Conservation (phyloP, 2,888 invertebrate species). For the Lomographa bimaculata region DNA sequence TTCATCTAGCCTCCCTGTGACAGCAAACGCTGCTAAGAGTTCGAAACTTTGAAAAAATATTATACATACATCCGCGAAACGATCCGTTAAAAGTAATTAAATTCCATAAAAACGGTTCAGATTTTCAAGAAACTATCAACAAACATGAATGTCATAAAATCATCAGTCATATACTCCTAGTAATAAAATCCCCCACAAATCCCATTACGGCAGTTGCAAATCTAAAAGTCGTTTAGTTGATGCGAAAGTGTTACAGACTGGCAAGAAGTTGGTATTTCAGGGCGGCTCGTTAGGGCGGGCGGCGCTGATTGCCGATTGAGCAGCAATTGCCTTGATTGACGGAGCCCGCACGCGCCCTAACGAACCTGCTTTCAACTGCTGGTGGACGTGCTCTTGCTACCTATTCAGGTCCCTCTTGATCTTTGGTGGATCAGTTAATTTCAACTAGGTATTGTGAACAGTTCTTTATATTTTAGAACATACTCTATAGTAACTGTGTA, state of each 20-base stretch:
- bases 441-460: slow-evolving; percentile 18
- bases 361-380: slow-evolving; percentile 77
- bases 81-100: too few relatives aligned
- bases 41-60: too few relatives aligned
- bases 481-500: too few relatives aligned
- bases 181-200: slow-evolving; percentile 18
- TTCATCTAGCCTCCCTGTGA: too few relatives aligned
- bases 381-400: slow-evolving; percentile 58
- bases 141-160: neutral
- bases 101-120: too few relatives aligned
- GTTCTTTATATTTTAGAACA: too few relatives aligned
- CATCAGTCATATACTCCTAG: slow-evolving; percentile 5
- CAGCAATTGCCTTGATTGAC: slow-evolving; percentile 84
- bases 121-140: too few relatives aligned
- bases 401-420: slow-evolving; percentile 18
- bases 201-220: slow-evolving; percentile 39
- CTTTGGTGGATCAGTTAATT: slow-evolving; percentile 20
- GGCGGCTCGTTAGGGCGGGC: slow-evolving; percentile 65
- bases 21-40: too few relatives aligned
- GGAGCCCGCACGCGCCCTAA: slow-evolving; percentile 72
- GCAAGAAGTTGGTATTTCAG: slow-evolving; percentile 72
- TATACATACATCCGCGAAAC: too few relatives aligned
- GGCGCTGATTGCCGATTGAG: slow-evolving; percentile 82
- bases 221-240: slow-evolving; percentile 47
- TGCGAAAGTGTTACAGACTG: slow-evolving; percentile 54